Evolutionary conservation across 2,888 invertebrate genomes (phyloP), one percentile per base, ranked within the genome.

Genomic region (Ellobium chinense): DNA sequence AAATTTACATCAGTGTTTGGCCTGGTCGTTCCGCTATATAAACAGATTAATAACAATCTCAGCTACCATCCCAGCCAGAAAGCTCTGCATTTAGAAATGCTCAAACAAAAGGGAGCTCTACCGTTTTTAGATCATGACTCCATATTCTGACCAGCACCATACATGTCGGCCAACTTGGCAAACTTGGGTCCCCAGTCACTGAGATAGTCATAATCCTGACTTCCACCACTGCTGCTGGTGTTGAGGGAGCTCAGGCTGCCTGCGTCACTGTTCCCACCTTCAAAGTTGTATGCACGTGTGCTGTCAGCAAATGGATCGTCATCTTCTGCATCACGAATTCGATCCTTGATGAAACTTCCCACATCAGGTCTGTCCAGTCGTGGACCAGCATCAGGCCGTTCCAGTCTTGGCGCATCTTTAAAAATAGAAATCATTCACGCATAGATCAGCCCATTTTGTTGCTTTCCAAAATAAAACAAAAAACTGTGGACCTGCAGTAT

Each of bases 131-230:
- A n/a, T n/a, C n/a, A n/a, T n/a, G n/a, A n/a, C n/a, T 78, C 70
- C 27, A 39, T 27, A 86, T 95, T 95, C 80, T 97, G 83, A 21
- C 86, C 86, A 36, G 84, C 97, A 83, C 98, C 98, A 93, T 99
- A 99, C 96, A 99, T 96, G 93, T 98, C 97, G 81, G 98, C 98
- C 91, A 99, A 94, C 94, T 98, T 98, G 93, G 97, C 97, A 94
- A 99, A 99, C 89, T 98, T 96, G 70, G 98, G 98, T 84, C 99
- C 99, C 98, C 98, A 99, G 89, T 97, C 97, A 90, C 97, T 97
- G 91, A 99, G 94, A 93, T 98, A 98, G 93, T 98, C 98, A 94
- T 98, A 99, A 92, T 99, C 98, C 94, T 98, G 98, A 90, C 96
- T 96, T 93, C 97, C 97, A 93, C 98, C 98, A 93, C 98, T 98